phyloP scores from a whole-genome alignment of 2,113 vertebrate species.

The Oryzias melastigma region DNA sequence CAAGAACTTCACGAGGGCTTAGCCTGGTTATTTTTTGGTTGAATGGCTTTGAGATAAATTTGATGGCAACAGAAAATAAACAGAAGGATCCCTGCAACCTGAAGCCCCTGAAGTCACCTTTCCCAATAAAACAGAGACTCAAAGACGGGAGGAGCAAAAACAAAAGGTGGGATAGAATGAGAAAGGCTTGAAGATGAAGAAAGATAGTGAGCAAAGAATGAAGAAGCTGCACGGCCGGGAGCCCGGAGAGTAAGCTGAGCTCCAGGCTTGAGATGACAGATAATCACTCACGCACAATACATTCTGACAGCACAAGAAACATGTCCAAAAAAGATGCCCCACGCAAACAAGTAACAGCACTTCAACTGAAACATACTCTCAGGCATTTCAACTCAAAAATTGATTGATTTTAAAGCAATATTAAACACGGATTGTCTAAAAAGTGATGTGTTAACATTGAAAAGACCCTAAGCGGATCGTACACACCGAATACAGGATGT shows the following conservation, averaged over 20 bases:
- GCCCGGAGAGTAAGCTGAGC: conserved; percentile 45
- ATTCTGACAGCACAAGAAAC: conserved; percentile 69
- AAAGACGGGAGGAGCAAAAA: conserved; percentile 5
- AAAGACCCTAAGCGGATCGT: conserved; percentile 17
- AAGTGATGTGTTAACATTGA: conserved; percentile 36
- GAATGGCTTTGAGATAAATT: conserved; percentile 12
- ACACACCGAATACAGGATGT: conserved; percentile 12
- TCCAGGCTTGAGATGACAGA: conserved; percentile 61
- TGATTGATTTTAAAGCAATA: conserved; percentile 31
- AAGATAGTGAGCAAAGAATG: conserved; percentile 3
- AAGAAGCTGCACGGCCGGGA: conserved; percentile 30
- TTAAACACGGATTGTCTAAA: conserved; percentile 25
- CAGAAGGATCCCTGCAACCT: conserved; percentile 17
- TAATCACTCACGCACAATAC: conserved; percentile 70
- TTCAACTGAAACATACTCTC: conserved; percentile 39
- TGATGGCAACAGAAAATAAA: conserved; percentile 18
- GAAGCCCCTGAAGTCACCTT: conserved; percentile 20
- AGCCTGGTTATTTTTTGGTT: conserved; percentile 10
- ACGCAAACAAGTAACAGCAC: conserved; percentile 49
- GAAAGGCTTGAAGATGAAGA: conserved; percentile 32
- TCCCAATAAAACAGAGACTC: conserved; percentile 1
- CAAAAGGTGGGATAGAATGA: conserved; percentile 5
- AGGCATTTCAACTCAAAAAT: conserved; percentile 18
- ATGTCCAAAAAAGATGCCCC: conserved; percentile 59
- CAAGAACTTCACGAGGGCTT: conserved; percentile 16